A percentile compares a stretch with the other conserved stretches of the same genome.
These are phyloP conservation scores for Montipora foliosa DNA, from an alignment of 64 coral and sea anemone genomes.

Conservation along the genomic window DNA sequence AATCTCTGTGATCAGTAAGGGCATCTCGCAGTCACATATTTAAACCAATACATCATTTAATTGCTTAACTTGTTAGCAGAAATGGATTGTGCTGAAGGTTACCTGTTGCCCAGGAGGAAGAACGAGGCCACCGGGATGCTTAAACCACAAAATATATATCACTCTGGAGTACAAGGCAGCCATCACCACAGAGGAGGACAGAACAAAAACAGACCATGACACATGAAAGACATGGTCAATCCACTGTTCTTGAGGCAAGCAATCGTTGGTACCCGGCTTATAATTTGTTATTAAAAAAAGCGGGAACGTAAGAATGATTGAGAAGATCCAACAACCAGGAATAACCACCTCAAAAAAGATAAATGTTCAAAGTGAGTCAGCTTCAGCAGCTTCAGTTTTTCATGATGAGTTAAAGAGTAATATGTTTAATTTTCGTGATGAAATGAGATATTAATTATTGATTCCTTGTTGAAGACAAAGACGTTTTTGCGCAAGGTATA, in stretches of 20 bases:
- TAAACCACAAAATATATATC: constrained; percentile 35
- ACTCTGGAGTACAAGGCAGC: constrained; percentile 40
- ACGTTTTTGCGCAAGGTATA: too few relatives aligned
- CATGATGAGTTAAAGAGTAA: not conserved
- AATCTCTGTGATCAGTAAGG: too few relatives aligned
- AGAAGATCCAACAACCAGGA: constrained; percentile 6
- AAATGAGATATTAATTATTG: too few relatives aligned
- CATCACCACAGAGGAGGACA: not conserved
- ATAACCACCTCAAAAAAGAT: constrained; percentile 6
- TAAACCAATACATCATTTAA: too few relatives aligned
- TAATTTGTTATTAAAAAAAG: not conserved
- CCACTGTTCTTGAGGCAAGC: not conserved
- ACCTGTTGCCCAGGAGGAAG: not conserved
- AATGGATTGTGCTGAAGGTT: not conserved
- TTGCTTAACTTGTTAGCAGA: not conserved
- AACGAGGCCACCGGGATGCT: not conserved
- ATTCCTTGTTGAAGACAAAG: too few relatives aligned
- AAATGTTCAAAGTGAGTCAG: not conserved
- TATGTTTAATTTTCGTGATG: too few relatives aligned
- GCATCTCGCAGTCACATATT: too few relatives aligned
- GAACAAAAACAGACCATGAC: not conserved
- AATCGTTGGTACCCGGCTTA: not conserved
- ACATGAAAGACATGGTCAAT: not conserved
- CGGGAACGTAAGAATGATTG: not conserved
- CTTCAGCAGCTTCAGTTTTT: too few relatives aligned